These are phyloP conservation scores for Geothlypis trichas DNA, from an alignment of 2,113 vertebrate species.

Conservation along the genomic window DNA sequence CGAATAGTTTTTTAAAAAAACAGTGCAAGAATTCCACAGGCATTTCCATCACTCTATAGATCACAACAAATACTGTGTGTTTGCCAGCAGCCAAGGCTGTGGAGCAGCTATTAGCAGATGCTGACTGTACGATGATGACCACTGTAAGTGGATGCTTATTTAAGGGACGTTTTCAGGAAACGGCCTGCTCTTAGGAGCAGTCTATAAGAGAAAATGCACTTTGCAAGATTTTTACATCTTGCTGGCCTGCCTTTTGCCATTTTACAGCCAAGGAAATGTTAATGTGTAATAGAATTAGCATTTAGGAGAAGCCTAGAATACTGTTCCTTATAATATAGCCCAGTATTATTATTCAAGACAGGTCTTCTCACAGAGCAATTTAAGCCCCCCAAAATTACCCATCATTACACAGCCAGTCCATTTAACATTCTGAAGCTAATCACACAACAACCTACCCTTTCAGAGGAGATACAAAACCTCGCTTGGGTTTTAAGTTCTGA, in stretches of 20 bases:
- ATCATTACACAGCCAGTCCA: constrained; percentile 65
- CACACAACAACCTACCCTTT: constrained; percentile 72
- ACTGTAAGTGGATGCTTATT: constrained; percentile 51
- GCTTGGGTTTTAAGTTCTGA: constrained; percentile 70
- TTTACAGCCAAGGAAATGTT: constrained; percentile 64
- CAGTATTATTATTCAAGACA: constrained; percentile 67
- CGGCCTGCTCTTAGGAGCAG: constrained; percentile 20
- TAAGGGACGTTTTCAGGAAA: constrained; percentile 61
- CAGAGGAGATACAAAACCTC: constrained; percentile 64
- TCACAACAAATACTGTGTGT: background rate
- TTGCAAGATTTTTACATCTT: constrained; percentile 62
- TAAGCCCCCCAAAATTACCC: constrained; percentile 72
- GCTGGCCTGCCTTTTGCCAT: constrained; percentile 55
- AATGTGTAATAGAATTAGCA: constrained; percentile 62
- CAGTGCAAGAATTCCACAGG: background rate
- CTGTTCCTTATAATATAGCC: constrained; percentile 15
- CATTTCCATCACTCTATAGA: background rate
- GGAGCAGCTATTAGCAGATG: constrained; percentile 25
- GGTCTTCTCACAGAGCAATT: constrained; percentile 63
- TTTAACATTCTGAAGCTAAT: constrained; percentile 77
- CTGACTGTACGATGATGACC: constrained; percentile 39
- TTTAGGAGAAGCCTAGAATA: constrained; percentile 46
- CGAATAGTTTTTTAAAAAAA: background rate
- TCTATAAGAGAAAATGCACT: constrained; percentile 48
- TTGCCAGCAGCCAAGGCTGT: background rate